A percentile compares a stretch with the other conserved stretches of the same genome.
Evolutionary conservation across 1,140 invertebrate genomes (phyloP).

Genomic region (Lithobius niger): DNA sequence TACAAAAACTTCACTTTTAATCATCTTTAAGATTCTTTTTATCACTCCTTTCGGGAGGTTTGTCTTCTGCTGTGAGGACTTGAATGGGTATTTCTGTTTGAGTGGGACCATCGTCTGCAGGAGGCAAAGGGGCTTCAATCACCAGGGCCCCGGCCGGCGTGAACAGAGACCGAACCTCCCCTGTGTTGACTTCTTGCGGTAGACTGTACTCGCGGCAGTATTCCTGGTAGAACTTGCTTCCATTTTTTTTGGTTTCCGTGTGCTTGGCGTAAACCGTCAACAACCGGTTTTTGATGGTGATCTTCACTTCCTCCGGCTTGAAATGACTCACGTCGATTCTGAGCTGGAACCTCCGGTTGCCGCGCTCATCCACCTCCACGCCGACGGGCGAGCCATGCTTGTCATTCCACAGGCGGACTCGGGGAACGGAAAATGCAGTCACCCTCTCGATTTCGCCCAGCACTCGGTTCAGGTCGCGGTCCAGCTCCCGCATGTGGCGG

Average conservation of each 20-base stretch:
- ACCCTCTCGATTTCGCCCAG: no score
- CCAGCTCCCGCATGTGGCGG: no score
- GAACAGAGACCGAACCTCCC: neutral
- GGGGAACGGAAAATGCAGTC: no score
- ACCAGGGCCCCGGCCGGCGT: neutral
- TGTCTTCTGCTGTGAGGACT: no score
- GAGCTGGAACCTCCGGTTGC: no score
- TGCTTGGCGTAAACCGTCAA: neutral
- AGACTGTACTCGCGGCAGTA: neutral
- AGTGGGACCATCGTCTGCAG: neutral
- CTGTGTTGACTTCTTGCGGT: neutral
- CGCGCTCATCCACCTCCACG: no score
- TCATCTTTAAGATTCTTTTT: no score
- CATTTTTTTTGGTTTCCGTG: neutral
- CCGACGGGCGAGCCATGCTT: no score
- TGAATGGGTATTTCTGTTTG: neutral
- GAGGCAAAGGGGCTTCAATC: neutral
- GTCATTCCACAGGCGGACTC: no score
- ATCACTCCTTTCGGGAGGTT: no score
- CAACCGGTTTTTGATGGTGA: neutral
- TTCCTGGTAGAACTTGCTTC: neutral
- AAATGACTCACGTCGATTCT: neutral
- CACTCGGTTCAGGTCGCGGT: no score
- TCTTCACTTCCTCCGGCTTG: neutral
- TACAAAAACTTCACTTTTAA: no score